Evolutionary conservation across 1,140 invertebrate species (phyloP), one percentile per base, ranked within the genome.

Genomic region (Coenobita brevimanus): DNA sequence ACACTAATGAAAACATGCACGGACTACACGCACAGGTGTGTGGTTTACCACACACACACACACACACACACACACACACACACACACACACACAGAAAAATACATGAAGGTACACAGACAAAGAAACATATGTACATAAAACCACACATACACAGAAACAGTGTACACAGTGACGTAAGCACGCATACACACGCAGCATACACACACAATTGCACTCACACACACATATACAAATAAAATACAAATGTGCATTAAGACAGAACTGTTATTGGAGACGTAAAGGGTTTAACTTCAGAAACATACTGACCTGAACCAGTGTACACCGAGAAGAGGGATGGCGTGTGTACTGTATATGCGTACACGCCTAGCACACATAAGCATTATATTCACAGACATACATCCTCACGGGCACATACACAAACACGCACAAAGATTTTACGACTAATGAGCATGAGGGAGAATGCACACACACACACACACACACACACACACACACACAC

Each of bases 401-500:
- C 30, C 6, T 67, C 4, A 67, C n/a, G 30, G 6, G 64, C 46
- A 50, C 46, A 50, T 50, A 50, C 6, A 38, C 71, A 75, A 17
- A 75, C 71, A 75, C 71, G 43, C 71, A 75, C 71, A 75, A 6
- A 75, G n/a, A 8, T 6, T 50, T 50, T 50, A 50, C 17, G 46
- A 17, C 46, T 8, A 17, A 50, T 50, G 17, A 6, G 17, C 46
- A 50, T 17, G 46, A 50, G 46, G 6, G 6, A 17, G 46, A 17
- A 41, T 36, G 38, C 64, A 69, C 64, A 69, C 64, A 69, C 64
- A 69, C 64, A 69, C 64, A 69, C 64, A 69, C 13, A 69, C 13
- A 69, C 64, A 69, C 64, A 69, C 13, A 69, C 64, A 69, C 64
- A 69, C 13, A 69, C 64, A 69, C 64, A 69, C 13, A 69, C 64